These are phyloP conservation scores for Pagrus major DNA, from an alignment of 2,113 vertebrate species.

Conservation along the genomic window DNA sequence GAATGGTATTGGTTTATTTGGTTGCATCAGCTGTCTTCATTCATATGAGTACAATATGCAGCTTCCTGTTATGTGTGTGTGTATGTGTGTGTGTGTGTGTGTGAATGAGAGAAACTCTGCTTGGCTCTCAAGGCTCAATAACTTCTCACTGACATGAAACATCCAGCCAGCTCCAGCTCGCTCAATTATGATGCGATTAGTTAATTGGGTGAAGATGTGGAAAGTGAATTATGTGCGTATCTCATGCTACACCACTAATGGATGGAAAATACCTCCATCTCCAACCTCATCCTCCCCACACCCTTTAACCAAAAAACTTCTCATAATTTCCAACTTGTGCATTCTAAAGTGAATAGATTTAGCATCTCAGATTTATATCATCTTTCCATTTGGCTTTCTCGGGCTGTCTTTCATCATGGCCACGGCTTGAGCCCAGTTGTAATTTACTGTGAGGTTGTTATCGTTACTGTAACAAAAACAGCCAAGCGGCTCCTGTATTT, in stretches of 20 bases:
- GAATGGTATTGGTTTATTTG: slow-evolving; percentile 9
- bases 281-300: slow-evolving; percentile 71
- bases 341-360: slow-evolving; percentile 74
- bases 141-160: slow-evolving; percentile 62
- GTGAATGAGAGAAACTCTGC: slow-evolving; percentile 1
- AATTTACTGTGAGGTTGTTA: slow-evolving; percentile 72
- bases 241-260: slow-evolving; percentile 79
- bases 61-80: background rate
- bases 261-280: slow-evolving; percentile 79
- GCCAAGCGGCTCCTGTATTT: slow-evolving; percentile 61
- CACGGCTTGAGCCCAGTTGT: slow-evolving; percentile 41
- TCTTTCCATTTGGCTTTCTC: slow-evolving; percentile 78
- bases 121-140: slow-evolving; percentile 33
- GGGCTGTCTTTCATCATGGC: slow-evolving; percentile 51
- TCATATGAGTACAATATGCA: background rate
- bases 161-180: slow-evolving; percentile 49
- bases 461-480: slow-evolving; percentile 77
- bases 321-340: slow-evolving; percentile 72
- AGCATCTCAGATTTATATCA: slow-evolving; percentile 79
- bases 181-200: slow-evolving; percentile 77
- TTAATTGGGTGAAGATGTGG: slow-evolving; percentile 82
- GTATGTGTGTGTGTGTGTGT: slow-evolving; percentile 1
- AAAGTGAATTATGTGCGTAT: slow-evolving; percentile 77
- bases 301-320: slow-evolving; percentile 69
- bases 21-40: slow-evolving; percentile 47